These are phyloP conservation scores for Aptenodytes forsteri DNA, from an alignment of 2,113 vertebrate genomes.

Conservation along the genomic window DNA sequence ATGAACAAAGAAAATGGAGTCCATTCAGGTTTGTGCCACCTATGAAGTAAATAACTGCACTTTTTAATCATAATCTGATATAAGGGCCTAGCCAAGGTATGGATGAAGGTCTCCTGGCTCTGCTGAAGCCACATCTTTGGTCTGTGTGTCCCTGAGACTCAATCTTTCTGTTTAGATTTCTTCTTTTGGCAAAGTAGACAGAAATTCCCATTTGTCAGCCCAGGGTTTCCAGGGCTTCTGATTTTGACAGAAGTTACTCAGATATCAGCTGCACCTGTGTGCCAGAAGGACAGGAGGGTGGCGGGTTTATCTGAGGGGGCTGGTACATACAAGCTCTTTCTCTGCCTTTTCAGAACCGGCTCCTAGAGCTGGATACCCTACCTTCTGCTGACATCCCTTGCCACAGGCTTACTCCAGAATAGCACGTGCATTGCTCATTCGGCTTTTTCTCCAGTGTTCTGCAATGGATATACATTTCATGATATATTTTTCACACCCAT, in stretches of 20 bases:
- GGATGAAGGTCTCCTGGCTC: neutral
- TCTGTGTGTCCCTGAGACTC: neutral
- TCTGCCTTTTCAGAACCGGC: neutral
- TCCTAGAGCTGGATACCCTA: neutral
- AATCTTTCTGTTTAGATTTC: neutral
- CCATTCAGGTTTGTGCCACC: neutral
- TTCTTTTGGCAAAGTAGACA: neutral
- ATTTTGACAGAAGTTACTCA: neutral
- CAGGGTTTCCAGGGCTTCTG: neutral
- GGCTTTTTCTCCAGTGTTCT: neutral
- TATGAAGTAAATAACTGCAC: neutral
- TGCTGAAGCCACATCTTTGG: neutral
- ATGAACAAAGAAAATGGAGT: neutral
- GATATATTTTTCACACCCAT: neutral
- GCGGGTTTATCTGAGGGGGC: neutral
- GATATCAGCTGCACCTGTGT: neutral
- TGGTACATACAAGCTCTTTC: neutral
- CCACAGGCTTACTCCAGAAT: neutral
- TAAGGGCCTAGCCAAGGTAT: neutral
- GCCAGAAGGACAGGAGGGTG: neutral
- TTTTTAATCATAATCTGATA: neutral
- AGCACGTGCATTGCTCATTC: neutral
- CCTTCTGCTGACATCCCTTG: neutral
- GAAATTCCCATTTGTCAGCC: neutral
- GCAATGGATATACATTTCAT: neutral